Conservation (phyloP, 2,888 invertebrate species). For the Tetranychus piercei region DNA sequence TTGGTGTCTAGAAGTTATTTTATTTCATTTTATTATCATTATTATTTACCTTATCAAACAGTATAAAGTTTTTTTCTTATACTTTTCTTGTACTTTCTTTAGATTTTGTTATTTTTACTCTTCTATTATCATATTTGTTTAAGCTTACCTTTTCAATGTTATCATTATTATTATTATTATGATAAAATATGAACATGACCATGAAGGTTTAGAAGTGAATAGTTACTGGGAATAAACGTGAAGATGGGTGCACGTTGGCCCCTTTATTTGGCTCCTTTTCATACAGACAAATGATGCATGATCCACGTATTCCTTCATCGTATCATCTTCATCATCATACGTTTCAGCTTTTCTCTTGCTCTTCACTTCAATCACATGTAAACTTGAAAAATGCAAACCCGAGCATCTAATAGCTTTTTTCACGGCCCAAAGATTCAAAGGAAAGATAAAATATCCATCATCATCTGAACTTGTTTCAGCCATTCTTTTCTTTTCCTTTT, state of each 20-base stretch:
- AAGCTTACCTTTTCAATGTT: neutral
- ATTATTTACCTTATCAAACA: too few relatives aligned
- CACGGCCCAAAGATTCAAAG: slow-evolving; percentile 1
- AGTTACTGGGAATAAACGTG: neutral
- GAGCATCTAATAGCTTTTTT: neutral
- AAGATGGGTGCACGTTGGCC: neutral
- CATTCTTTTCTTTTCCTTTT: neutral
- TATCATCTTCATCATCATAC: neutral
- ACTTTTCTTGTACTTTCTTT: too few relatives aligned
- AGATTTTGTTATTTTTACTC: neutral
- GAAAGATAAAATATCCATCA: neutral
- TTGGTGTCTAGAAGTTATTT: neutral
- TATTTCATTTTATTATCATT: neutral
- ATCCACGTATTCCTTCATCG: neutral
- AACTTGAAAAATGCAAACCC: neutral
- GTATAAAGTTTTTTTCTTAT: too few relatives aligned
- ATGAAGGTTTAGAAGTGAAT: neutral
- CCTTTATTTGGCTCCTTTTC: neutral
- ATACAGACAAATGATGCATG: neutral
- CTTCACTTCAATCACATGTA: neutral
- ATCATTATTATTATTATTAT: neutral
- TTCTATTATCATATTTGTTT: neutral
- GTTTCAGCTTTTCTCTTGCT: neutral
- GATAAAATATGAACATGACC: neutral
- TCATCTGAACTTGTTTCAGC: neutral